Conservation (phyloP, 1,140 invertebrate genomes). For the Dendrolimus kikuchii region DNA sequence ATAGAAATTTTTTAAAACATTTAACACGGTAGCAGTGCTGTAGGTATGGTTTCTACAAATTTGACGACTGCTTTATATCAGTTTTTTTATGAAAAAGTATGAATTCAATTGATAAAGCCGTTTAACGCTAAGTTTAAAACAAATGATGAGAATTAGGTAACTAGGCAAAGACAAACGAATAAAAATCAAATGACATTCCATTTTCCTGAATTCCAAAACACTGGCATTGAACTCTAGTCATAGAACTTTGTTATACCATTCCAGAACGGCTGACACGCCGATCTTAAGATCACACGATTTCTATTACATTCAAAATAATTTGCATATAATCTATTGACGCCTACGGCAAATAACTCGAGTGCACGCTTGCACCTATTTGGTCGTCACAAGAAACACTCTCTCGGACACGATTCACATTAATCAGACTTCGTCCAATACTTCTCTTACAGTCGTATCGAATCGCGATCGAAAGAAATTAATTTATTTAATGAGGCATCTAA, state of each 20-base stretch:
- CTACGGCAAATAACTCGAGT: not conserved
- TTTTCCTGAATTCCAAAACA: no score
- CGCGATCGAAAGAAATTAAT: conserved; percentile 45
- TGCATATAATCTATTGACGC: conserved; percentile 26
- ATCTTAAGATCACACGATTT: conserved; percentile 20
- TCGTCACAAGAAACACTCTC: conserved; percentile 18
- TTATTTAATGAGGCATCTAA: conserved; percentile 57
- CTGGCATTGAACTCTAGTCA: no score
- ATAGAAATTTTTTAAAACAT: no score
- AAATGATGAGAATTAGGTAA: no score
- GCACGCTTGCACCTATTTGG: not conserved
- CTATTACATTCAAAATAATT: conserved; percentile 24
- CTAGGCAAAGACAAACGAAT: no score
- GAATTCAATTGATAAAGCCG: no score
- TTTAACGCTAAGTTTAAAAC: no score
- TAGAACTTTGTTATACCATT: not conserved
- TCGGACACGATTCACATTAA: conserved; percentile 23
- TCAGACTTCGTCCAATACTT: conserved; percentile 30
- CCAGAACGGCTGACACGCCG: conserved; percentile 15
- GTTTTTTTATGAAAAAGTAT: no score
- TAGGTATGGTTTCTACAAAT: no score
- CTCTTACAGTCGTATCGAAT: conserved; percentile 51
- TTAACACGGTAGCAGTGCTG: no score
- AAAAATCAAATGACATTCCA: no score
- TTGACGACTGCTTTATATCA: no score